phyloP scores from a whole-genome alignment of 2,888 invertebrate genomes.

The Sisyra terminalis region DNA sequence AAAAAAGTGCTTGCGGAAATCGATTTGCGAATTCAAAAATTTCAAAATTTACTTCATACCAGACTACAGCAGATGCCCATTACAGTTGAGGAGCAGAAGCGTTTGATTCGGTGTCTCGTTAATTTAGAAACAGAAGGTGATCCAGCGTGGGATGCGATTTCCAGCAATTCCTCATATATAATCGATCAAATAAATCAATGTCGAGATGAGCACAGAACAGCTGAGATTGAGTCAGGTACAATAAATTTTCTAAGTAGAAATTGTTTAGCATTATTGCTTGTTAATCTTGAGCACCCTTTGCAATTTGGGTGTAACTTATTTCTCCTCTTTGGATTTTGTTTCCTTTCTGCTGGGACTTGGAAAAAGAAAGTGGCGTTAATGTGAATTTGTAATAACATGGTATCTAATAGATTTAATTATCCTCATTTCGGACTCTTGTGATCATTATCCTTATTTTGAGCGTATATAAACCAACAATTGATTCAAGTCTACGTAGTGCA shows the following conservation, averaged over 20 bases:
- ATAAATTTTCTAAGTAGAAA: no score
- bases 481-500: no score
- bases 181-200: constrained; percentile 46
- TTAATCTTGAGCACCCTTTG: not conserved
- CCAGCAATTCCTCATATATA: constrained; percentile 66
- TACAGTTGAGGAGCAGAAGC: constrained; percentile 86
- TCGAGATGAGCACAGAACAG: constrained; percentile 42
- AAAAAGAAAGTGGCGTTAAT: no score
- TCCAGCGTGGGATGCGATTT: constrained; percentile 93
- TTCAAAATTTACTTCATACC: constrained; percentile 63
- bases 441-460: no score
- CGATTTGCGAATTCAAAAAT: constrained; percentile 67
- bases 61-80: constrained; percentile 83
- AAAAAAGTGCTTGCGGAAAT: constrained; percentile 82
- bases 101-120: constrained; percentile 73
- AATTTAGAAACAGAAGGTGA: constrained; percentile 66
- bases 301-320: no score
- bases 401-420: no score
- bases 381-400: no score
- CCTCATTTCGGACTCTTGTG: no score
- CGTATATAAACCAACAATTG: no score
- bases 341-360: not conserved
- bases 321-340: not conserved
- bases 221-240: constrained; percentile 21
- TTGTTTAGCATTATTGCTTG: no score